phyloP scores from a whole-genome alignment of 2,888 invertebrate genomes.

The Blera fallax region DNA sequence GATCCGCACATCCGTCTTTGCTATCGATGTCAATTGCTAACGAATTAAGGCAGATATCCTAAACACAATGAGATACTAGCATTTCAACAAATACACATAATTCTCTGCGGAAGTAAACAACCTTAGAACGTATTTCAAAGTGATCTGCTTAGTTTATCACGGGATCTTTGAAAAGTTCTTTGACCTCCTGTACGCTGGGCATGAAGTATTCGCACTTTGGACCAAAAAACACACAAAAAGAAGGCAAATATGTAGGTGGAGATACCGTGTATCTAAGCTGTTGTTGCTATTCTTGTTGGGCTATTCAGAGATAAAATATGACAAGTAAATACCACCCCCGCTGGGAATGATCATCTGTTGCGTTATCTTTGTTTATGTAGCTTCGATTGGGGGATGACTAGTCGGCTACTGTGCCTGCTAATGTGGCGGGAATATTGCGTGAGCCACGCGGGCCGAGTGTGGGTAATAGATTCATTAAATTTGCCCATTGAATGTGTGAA shows the following conservation, averaged over 20 bases:
- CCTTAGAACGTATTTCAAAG: not conserved
- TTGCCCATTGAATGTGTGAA: not conserved
- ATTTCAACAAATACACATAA: not conserved
- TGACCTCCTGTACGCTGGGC: not conserved
- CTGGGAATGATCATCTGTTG: not conserved
- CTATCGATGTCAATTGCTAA: not conserved
- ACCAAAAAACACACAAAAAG: not conserved
- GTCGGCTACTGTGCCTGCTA: not conserved
- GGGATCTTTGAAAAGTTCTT: not conserved
- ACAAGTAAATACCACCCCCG: not conserved
- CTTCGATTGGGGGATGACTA: not conserved
- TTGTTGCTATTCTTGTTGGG: too few relatives aligned
- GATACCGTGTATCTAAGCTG: not conserved
- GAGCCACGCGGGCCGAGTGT: not conserved
- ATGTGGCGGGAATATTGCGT: not conserved
- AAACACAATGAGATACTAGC: not conserved
- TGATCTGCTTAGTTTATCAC: not conserved
- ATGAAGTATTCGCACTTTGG: not conserved
- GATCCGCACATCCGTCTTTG: not conserved
- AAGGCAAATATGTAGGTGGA: not conserved
- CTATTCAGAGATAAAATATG: not conserved
- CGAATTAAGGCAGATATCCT: not conserved
- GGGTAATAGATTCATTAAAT: not conserved
- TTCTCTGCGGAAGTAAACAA: not conserved
- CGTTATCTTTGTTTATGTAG: not conserved